Evolutionary conservation across 1,140 invertebrate genomes (phyloP).

Genomic region (Heliconius hermathena): DNA sequence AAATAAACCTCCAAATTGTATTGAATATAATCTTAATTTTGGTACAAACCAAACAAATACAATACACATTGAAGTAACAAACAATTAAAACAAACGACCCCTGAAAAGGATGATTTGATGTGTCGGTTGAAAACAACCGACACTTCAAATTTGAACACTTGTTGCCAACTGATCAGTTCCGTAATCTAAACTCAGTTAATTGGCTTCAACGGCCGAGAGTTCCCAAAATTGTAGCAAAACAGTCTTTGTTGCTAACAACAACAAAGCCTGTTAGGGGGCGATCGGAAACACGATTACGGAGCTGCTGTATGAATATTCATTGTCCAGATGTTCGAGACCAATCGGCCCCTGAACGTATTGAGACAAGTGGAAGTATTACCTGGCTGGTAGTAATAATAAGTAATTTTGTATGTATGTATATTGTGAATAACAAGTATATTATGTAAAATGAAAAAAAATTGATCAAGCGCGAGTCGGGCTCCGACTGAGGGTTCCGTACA

Average conservation of each 20-base stretch:
- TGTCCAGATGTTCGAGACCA: constrained; percentile 29
- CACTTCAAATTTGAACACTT: constrained; percentile 17
- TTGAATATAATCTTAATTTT: no score
- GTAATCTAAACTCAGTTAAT: constrained; percentile 32
- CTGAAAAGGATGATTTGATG: no score
- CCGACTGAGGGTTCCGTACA: no score
- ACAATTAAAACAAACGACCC: neutral
- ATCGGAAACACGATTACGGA: constrained; percentile 36
- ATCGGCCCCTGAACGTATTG: constrained; percentile 16
- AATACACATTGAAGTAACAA: neutral
- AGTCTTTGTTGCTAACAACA: constrained; percentile 35
- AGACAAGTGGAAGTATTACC: constrained; percentile 17
- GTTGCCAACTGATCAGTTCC: constrained; percentile 23
- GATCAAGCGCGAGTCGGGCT: no score
- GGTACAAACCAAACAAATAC: no score
- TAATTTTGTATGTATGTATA: neutral
- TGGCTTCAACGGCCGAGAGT: constrained; percentile 25
- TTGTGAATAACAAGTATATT: neutral
- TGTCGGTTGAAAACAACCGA: no score
- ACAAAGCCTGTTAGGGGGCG: constrained; percentile 24
- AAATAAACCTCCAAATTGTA: neutral
- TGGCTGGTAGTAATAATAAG: neutral
- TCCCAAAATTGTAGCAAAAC: constrained; percentile 32
- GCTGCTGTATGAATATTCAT: constrained; percentile 35
- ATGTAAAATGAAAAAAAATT: no score